Percentiles rank a stretch among this genome's conserved stretches.
These are phyloP conservation scores for Nebria salina DNA, from an alignment of 2,888 invertebrate genomes.

Conservation along the genomic window DNA sequence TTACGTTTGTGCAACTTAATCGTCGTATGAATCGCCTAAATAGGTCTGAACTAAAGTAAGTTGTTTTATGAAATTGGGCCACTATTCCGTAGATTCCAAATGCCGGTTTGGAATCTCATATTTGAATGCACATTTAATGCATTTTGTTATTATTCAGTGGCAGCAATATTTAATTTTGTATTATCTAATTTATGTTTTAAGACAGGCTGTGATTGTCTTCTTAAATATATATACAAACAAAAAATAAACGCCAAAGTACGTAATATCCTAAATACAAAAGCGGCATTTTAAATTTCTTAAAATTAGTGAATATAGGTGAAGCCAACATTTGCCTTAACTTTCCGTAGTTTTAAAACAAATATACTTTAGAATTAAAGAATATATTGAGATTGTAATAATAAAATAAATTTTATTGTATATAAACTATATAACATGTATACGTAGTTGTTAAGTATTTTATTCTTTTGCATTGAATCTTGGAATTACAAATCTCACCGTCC, in stretches of 20 bases:
- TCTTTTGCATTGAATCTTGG: neutral
- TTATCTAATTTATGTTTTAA: slow-evolving; percentile 2
- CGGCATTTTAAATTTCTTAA: slow-evolving; percentile 39
- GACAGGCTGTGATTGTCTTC: slow-evolving; percentile 7
- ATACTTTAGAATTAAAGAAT: neutral
- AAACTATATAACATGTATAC: neutral
- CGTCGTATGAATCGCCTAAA: no score
- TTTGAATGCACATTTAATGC: neutral
- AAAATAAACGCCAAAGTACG: slow-evolving; percentile 41
- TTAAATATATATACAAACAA: slow-evolving; percentile 18
- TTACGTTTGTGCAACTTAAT: no score
- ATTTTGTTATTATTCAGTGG: neutral
- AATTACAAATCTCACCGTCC: neutral
- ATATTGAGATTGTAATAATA: slow-evolving; percentile 2
- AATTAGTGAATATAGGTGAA: neutral
- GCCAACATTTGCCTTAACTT: slow-evolving; percentile 33
- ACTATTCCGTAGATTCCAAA: neutral
- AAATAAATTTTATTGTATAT: neutral
- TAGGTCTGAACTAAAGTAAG: no score
- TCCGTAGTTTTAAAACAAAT: neutral
- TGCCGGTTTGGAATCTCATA: neutral
- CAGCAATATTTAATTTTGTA: neutral
- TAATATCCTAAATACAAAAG: slow-evolving; percentile 27
- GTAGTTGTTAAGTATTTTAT: neutral
- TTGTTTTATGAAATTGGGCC: no score